These are phyloP conservation scores for Hirudo medicinalis DNA, from an alignment of 1,140 invertebrate species.

Conservation along the genomic window DNA sequence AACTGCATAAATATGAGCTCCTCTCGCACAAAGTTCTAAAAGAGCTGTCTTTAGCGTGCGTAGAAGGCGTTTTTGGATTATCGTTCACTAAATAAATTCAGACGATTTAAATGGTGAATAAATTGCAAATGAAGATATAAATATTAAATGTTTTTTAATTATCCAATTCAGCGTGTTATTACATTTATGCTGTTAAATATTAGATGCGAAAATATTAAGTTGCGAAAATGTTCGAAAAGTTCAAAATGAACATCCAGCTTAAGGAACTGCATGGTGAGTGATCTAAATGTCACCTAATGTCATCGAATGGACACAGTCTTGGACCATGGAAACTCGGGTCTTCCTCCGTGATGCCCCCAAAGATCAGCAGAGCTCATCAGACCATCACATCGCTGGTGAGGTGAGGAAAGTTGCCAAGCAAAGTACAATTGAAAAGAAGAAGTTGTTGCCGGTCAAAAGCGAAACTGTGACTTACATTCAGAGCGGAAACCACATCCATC, in stretches of 20 bases:
- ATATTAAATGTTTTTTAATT: background rate
- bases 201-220: background rate
- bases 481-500: background rate
- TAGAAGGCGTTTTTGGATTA: no score
- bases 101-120: background rate
- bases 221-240: no score
- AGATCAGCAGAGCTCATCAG: no score
- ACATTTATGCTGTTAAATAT: background rate
- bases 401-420: background rate
- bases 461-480: slow-evolving; percentile 11
- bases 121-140: background rate
- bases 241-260: background rate
- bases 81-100: background rate
- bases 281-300: background rate
- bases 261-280: background rate
- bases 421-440: background rate
- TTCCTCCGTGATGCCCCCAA: background rate
- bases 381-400: no score
- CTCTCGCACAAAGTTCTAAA: no score
- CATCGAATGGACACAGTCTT: background rate
- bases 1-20: no score
- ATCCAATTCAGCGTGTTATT: background rate
- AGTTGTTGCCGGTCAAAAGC: slow-evolving; percentile 5
- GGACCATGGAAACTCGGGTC: background rate
- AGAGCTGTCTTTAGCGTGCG: no score